Base-by-base conservation (phyloP, 1,140 invertebrate species). In the Cephus cinctus region DNA sequence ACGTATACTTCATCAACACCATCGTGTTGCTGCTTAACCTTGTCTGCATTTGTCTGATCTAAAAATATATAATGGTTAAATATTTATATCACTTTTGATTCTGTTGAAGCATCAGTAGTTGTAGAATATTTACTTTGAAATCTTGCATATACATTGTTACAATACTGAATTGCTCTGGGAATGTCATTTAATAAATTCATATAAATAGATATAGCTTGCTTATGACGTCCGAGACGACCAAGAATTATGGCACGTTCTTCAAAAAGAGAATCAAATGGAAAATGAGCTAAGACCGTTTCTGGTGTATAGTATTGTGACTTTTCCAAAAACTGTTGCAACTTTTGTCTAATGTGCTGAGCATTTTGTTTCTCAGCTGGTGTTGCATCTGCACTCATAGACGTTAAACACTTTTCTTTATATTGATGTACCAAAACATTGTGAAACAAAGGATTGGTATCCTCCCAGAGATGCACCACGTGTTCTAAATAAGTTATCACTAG, bases 191-290 rank as follows among this genome's bases (percentile, higher is more conserved):
- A 85, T 60, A 80, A 86, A 78, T 80, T 89, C 59, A 96, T 83
- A 69, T 98, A 98, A 65, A 98, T 94, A 1, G 86, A 85, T 31
- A 99, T 75, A 2, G 92, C 94, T 69, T 98, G 89, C 64, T 98
- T 88, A 77, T 96, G 90, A 32, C 86, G 76, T 5, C 89, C 92
- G 2, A 98, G 77, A 57, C 90, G 86, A 3, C 94, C 95, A 12
- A 97, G 75, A 46, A 98, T 86, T 20, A 98, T 83, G 0, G 96
- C 95, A 46, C 94, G 80, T 77, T 98, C 97, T 73, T 98, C 94
- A 68, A 92, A 88, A 49, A 98, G 79, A 54, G 84, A 82, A 64
- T 96, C 86, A 48, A 84, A 84, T 0, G 94, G 94, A 64, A 98
- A 96, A 65, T 92, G 87, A 14, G 89, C 80, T 5, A 97, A 77